Evolutionary conservation across 1,140 invertebrate species (phyloP), one percentile per base, ranked within the genome.

Genomic region (Pristionchus pacificus): DNA sequence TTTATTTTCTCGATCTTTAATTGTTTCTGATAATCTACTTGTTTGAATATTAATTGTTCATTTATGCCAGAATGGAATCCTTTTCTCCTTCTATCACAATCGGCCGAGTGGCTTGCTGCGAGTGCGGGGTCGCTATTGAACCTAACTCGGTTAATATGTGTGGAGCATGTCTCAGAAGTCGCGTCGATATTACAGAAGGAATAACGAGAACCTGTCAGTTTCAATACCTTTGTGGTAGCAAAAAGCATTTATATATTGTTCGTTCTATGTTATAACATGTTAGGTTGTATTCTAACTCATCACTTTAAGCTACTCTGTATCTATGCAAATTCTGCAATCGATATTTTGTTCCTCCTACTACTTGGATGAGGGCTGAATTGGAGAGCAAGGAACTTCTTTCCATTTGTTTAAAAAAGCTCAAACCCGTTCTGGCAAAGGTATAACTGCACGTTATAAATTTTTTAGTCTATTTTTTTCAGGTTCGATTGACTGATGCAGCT

Each of bases 101-200:
- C 27, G 80, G 77, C 1, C 58, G 66, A 29, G 80, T 82, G 65
- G 80, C 80, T 13, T 89, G 88, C 79, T 89, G 88, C 78, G 83
- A 87, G 61, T 89, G 88, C 85, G 88, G 88, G 25, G 83, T 83
- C 19, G 78, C 84, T 29, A 89, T 98, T 59, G 90, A 93, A 76
- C 91, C 96, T 38, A 98, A 99, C 88, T 91, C 93, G 6, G 89
- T 93, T 1, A 98, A 98, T 84, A 97, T 96, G 92, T 99, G 96
- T 85, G 91, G 95, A 0, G 90, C 89, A 27, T 99, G 96, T 87
- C 85, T 98, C 19, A 87, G 94, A 49, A 90, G 90, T 38, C 88
- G 91, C 82, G 90, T 97, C 19, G 95, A 98, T 81, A 97, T 98
- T 55, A 94, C 93, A 28, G 93, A 95, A 84, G 91, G 90, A 28